Evolutionary conservation across 1,140 invertebrate genomes (phyloP).

Genomic region (Thalassaphorura encarpata): DNA sequence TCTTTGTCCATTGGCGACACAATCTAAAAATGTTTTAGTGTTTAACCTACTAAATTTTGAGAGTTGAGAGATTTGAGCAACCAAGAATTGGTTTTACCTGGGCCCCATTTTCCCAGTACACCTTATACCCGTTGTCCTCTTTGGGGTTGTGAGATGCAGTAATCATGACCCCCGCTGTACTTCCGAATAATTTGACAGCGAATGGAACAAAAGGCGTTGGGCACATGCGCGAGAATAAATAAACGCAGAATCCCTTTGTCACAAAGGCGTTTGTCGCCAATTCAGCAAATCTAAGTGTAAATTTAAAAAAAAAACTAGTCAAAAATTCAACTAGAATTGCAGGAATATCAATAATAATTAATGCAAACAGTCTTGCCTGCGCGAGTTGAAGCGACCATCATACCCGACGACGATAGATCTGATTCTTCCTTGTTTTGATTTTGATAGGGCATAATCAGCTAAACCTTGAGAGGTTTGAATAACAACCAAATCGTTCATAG

Average conservation of each 20-base stretch:
- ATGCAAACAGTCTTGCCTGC: too few species aligned
- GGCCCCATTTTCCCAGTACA: conserved; percentile 90
- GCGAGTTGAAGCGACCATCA: conserved; percentile 90
- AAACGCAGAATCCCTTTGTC: conserved; percentile 63
- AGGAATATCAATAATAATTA: not conserved
- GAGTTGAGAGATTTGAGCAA: not conserved
- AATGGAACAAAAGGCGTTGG: conserved; percentile 93
- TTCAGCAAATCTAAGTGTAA: conserved; percentile 67
- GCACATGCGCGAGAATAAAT: conserved; percentile 66
- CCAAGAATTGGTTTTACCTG: conserved; percentile 45
- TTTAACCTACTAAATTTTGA: not conserved
- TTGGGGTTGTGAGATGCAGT: conserved; percentile 99
- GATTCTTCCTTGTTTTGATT: conserved; percentile 51
- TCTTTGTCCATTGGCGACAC: conserved; percentile 80
- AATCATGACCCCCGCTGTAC: conserved; percentile 80
- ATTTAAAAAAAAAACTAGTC: not conserved
- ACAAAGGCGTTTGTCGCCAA: conserved; percentile 77
- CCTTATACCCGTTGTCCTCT: conserved; percentile 98
- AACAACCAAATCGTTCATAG: conserved; percentile 96
- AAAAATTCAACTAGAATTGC: not conserved
- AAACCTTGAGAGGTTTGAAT: conserved; percentile 93
- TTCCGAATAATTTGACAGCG: conserved; percentile 55
- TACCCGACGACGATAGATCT: conserved; percentile 83
- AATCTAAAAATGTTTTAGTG: conserved; percentile 51
- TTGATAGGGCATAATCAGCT: conserved; percentile 44